Evolutionary conservation across 1,140 invertebrate genomes (phyloP), one percentile per base, ranked within the genome.

Genomic region (Drosophila chauvacae): DNA sequence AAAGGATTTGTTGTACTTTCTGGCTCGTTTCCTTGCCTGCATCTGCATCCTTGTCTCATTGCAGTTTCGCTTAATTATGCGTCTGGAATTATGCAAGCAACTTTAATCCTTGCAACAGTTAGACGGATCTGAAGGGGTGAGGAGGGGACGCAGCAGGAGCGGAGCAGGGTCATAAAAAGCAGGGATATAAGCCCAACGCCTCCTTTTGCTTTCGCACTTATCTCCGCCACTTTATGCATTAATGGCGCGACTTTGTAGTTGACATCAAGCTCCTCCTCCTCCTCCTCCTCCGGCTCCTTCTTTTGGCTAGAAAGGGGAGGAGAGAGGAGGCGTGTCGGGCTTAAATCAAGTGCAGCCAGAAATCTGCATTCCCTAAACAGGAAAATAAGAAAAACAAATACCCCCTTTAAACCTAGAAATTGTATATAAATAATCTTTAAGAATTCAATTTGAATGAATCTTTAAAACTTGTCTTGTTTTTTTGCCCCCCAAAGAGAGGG

Each of bases 181-280:
- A 18, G 33, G 61, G 70, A 79, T 71, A 77, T 84, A 73, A 63
- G 45, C 64, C 58, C 71, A 51, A 47, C 37, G 18, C 7, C 13
- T 39, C 18, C 30, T 18, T 26, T 56, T 48, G 45, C 42, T 23
- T 48, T 56, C 47, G 51, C 63, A 78, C 78, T 82, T 87, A 81
- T 86, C 65, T 77, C 57, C 59, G 72, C 64, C 77, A 74, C 66
- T 88, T 86, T 88, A 69, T 88, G 82, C 80, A 87, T 86, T 82
- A 86, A 87, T 85, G 74, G 61, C 50, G 61, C 69, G 61, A 86
- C 65, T 85, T 79, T 86, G 61, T 56, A 45, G 64, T n/a, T 71
- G 73, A 63, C 62, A 62, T 47, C 51, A 37, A 39, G 45, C 55
- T 20, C 14, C 66, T 62, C 63, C 59, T 58, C 30, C 13, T 13